A percentile compares a stretch with the other conserved stretches of the same genome.
Conservation (phyloP, 2,113 vertebrate genomes). For the Cinclus mexicanus region DNA sequence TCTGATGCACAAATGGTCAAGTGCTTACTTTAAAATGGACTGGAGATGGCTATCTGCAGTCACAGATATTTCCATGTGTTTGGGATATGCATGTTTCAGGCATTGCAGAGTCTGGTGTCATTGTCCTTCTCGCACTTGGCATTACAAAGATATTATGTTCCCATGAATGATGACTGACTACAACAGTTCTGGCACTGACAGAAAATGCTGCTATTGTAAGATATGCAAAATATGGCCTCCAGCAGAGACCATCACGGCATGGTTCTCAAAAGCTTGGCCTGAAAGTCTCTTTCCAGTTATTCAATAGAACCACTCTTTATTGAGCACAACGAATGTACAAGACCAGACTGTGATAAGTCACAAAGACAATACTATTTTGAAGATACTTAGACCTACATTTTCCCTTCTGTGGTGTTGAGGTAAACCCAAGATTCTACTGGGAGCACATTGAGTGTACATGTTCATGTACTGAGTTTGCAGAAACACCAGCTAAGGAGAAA, state of each 20-base stretch:
- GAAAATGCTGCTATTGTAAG: constrained; percentile 39
- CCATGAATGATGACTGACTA: constrained; percentile 61
- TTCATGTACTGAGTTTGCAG: neutral
- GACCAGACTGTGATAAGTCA: neutral
- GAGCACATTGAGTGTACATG: rapidly evolving
- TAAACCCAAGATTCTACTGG: neutral
- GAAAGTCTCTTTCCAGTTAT: neutral
- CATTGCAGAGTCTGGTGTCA: neutral
- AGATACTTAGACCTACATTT: neutral
- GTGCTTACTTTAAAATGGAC: constrained; percentile 8
- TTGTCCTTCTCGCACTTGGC: constrained; percentile 52
- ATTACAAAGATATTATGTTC: constrained; percentile 29
- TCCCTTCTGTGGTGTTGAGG: neutral
- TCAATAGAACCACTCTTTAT: neutral
- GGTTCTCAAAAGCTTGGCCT: constrained; percentile 28
- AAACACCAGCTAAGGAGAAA: neutral
- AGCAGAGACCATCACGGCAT: constrained; percentile 7
- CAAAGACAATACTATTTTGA: neutral
- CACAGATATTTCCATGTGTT: constrained; percentile 29
- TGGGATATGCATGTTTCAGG: neutral
- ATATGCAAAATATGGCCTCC: constrained; percentile 41
- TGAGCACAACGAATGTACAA: neutral
- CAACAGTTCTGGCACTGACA: constrained; percentile 48
- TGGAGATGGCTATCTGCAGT: constrained; percentile 48
- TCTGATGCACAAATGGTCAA: neutral